Percentiles rank a stretch among this genome's conserved stretches.
Conservation (phyloP, 2,888 invertebrate genomes). For the Rutpela maculata region DNA sequence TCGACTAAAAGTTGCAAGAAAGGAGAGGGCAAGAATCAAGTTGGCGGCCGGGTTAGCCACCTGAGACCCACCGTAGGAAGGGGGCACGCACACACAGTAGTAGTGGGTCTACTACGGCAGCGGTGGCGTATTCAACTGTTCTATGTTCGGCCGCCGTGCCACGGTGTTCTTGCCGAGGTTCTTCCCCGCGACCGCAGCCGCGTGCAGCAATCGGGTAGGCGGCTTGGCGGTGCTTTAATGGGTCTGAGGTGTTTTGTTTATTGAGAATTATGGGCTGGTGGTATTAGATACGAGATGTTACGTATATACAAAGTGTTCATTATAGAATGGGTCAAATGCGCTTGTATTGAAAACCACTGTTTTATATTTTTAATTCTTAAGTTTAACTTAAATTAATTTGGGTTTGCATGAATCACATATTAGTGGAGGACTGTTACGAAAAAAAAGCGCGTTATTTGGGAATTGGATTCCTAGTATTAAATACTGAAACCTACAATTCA, state of each 20-base stretch:
- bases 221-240: constrained; percentile 42
- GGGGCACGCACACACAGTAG: constrained; percentile 64
- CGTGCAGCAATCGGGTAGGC: constrained; percentile 19
- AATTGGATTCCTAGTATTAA: too few species aligned
- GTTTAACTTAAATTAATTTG: too few species aligned
- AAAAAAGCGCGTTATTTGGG: too few species aligned
- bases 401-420: too few species aligned
- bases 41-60: constrained; percentile 58
- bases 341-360: too few species aligned
- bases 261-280: constrained; percentile 37
- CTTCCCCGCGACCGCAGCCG: constrained; percentile 48
- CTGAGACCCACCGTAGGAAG: constrained; percentile 57
- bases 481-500: too few species aligned
- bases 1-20: constrained; percentile 46
- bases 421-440: too few species aligned
- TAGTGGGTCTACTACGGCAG: constrained; percentile 70
- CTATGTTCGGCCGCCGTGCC: constrained; percentile 64
- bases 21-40: constrained; percentile 55
- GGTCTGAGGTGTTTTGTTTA: constrained; percentile 36
- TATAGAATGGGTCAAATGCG: too few species aligned
- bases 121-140: constrained; percentile 72
- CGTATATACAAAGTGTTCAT: too few species aligned
- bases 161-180: constrained; percentile 54
- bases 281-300: constrained; percentile 14
- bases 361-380: too few species aligned